Percentiles rank a stretch among this genome's conserved stretches.
phyloP scores from a whole-genome alignment of 2,113 vertebrate genomes.

The Cricetomys ansorgei region DNA sequence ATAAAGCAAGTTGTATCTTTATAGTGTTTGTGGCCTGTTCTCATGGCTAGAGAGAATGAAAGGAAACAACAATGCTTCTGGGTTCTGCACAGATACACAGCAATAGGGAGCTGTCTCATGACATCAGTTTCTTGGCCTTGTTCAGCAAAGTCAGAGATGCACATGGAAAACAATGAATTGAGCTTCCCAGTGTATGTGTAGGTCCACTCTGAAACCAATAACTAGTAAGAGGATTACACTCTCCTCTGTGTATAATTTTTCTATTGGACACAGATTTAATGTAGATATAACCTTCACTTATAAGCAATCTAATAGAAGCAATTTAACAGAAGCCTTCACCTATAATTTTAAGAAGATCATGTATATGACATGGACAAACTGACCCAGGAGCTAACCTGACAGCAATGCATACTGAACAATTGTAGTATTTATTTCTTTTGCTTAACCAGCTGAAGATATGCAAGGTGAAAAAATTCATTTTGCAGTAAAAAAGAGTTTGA shows the following conservation, averaged over 20 bases:
- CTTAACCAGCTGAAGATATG: not conserved
- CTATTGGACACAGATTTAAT: constrained; percentile 72
- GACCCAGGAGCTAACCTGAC: not conserved
- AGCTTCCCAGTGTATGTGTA: constrained; percentile 67
- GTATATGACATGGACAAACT: not conserved
- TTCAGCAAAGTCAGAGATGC: constrained; percentile 81
- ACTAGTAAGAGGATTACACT: constrained; percentile 66
- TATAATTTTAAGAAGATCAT: constrained; percentile 58
- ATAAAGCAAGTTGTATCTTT: not conserved
- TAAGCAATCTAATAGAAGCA: constrained; percentile 54
- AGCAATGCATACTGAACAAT: not conserved
- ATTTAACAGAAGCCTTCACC: constrained; percentile 62
- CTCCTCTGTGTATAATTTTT: constrained; percentile 68
- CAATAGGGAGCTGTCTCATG: constrained; percentile 78
- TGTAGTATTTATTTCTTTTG: not conserved
- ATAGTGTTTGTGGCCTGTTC: not conserved
- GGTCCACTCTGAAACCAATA: constrained; percentile 68
- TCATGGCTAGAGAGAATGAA: not conserved
- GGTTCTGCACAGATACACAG: constrained; percentile 77
- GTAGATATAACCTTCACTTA: constrained; percentile 72
- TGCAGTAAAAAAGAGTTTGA: not conserved
- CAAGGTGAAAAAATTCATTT: not conserved
- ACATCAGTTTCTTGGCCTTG: constrained; percentile 72
- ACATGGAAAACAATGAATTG: constrained; percentile 60
- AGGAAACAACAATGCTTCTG: constrained; percentile 81